Percentiles rank a stretch among this genome's conserved stretches.
Evolutionary conservation across 2,888 invertebrate genomes (phyloP).

Genomic region (Tipula confusa): DNA sequence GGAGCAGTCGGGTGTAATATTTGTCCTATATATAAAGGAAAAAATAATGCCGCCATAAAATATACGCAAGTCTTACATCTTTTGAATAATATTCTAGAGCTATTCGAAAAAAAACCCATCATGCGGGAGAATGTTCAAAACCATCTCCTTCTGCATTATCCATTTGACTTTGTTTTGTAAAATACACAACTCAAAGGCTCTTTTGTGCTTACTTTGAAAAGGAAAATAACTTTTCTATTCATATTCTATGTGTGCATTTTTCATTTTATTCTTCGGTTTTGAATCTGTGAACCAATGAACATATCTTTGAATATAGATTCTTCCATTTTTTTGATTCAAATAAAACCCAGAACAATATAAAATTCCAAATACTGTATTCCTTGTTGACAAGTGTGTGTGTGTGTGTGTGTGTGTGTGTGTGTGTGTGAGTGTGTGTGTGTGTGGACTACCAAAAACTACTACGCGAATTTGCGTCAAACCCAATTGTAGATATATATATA

Average conservation of each 20-base stretch:
- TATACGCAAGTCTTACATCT: too few species aligned
- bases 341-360: not conserved
- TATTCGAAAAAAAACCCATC: too few species aligned
- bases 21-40: too few species aligned
- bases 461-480: not conserved
- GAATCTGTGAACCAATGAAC: not conserved
- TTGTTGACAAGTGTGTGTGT: not conserved
- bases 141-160: too few species aligned
- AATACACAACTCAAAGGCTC: constrained; percentile 1
- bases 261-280: not conserved
- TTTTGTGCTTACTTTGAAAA: not conserved
- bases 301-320: not conserved
- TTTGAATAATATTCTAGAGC: too few species aligned
- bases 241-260: not conserved
- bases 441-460: not conserved
- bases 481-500: not conserved
- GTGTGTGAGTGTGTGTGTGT: too few species aligned
- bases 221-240: not conserved
- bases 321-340: not conserved
- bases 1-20: too few species aligned
- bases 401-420: too few species aligned
- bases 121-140: too few species aligned
- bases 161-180: too few species aligned
- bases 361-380: not conserved
- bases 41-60: too few species aligned